Base-by-base conservation (phyloP, 2,113 vertebrate genomes). In the Herpailurus yagouaroundi region DNA sequence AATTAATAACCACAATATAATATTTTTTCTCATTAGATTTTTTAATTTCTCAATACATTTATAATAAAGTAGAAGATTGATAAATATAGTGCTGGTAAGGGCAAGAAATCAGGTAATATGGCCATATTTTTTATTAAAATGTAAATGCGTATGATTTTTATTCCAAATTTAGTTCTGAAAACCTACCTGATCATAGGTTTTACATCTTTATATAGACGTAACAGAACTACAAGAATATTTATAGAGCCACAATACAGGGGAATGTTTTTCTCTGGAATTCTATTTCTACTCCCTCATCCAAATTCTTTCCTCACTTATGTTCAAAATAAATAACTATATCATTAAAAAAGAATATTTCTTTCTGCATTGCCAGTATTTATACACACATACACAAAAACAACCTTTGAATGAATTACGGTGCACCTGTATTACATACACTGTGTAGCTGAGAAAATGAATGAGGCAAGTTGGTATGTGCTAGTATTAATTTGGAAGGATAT, bases 241-340 rank as follows among this genome's bases (percentile, higher is more conserved):
- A 79, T 76, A 85, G 31, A 86, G 68, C 36, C 29, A 91, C 10
- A 52, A 25, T 64, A 76, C 57, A 87, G 80, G 92, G 81, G 79
- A 95, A 95, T 86, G 73, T 81, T 92, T 94, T 94, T 60, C 87
- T 97, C 79, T 95, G 81, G 64, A 96, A 96, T 63, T 64, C 27
- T 71, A 3, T 97, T 95, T 97, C 69, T 95, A 95, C 16, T 90
- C 71, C 82, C 80, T 15, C 82, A 36, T 91, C 95, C 6, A 74
- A 74, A 68, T 1, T 69, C 41, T 60, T 76, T 68, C 10, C 41
- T 50, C 45, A 83, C 5, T 27, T 89, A 63, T 25, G 60, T 92
- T 93, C 29, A 68, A 95, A 97, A 95, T 93, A 97, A 97, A 93
- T 13, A 41, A 87, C 23, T 50, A 64, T 15, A 69, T 38, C 33